A percentile compares a stretch with the other conserved stretches of the same genome.
These are phyloP conservation scores for Holothuria leucospilota DNA, from an alignment of 53 echinoderm and acorn worm species.

Conservation along the genomic window DNA sequence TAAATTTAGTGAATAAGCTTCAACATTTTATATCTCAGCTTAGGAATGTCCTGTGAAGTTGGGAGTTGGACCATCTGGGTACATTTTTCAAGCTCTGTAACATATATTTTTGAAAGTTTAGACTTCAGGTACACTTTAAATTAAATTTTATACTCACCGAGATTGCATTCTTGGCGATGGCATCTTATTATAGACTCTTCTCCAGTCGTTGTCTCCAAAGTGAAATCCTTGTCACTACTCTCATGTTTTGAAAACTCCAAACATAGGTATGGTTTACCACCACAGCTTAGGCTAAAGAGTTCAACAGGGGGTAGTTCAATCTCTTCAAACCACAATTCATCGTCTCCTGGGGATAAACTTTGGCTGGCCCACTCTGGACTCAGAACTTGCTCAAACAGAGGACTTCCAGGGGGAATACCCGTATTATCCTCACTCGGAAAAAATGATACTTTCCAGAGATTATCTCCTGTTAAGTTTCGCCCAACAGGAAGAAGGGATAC, in stretches of 20 bases:
- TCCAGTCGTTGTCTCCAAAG: constrained; percentile 16
- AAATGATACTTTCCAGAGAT: constrained; percentile 30
- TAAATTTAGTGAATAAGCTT: too few species aligned
- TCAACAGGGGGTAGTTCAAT: constrained; percentile 11
- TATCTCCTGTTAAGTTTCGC: constrained; percentile 5
- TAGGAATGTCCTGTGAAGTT: too few species aligned
- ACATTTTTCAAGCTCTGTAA: too few species aligned
- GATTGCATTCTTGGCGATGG: constrained; percentile 4
- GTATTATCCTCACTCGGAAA: constrained; percentile 3
- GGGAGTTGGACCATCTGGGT: too few species aligned
- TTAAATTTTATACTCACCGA: constrained; percentile 21
- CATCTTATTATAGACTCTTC: constrained; percentile 4
- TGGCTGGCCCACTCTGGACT: not conserved
- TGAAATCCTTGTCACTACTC: not conserved
- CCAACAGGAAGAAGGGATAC: constrained; percentile 28
- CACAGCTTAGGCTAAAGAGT: constrained; percentile 20
- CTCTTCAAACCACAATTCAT: constrained; percentile 7
- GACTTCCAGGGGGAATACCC: not conserved
- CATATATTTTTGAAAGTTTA: too few species aligned
- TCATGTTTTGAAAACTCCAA: constrained; percentile 28
- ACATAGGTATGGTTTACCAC: constrained; percentile 11
- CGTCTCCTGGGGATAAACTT: not conserved
- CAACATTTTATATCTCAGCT: too few species aligned
- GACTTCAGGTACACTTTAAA: too few species aligned
- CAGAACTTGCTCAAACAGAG: constrained; percentile 23